Conservation (phyloP, 2,888 invertebrate species). For the Drosophila kuntzei region DNA sequence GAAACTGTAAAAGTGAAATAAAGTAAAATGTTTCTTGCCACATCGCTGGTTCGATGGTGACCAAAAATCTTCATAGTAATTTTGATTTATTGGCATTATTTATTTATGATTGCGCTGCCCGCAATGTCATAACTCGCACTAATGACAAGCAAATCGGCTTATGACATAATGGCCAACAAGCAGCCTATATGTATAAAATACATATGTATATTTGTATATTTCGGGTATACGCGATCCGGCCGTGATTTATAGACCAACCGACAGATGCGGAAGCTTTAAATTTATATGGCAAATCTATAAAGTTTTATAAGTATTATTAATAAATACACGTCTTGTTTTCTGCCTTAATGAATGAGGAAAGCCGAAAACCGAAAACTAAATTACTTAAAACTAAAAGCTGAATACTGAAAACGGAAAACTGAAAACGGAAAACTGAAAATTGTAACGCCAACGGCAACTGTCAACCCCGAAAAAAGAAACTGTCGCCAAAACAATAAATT, state of each 20-base stretch:
- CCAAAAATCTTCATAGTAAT: slow-evolving; percentile 53
- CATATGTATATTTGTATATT: slow-evolving; percentile 13
- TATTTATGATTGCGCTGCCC: slow-evolving; percentile 49
- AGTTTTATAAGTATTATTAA: slow-evolving; percentile 53
- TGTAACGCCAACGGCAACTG: slow-evolving; percentile 21
- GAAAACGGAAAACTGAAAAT: slow-evolving; percentile 11
- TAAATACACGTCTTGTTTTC: slow-evolving; percentile 41
- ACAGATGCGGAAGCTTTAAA: slow-evolving; percentile 64
- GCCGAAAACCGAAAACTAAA: slow-evolving; percentile 18
- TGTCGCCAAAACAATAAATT: slow-evolving; percentile 35
- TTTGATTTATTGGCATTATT: slow-evolving; percentile 75
- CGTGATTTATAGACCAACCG: slow-evolving; percentile 63
- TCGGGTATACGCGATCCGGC: slow-evolving; percentile 20
- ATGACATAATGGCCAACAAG: slow-evolving; percentile 68
- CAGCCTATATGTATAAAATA: slow-evolving; percentile 12
- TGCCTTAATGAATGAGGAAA: slow-evolving; percentile 54
- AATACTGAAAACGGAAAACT: slow-evolving; percentile 12
- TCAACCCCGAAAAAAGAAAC: slow-evolving; percentile 21
- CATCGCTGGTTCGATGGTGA: slow-evolving; percentile 8
- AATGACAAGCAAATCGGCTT: slow-evolving; percentile 76
- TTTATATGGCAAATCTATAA: slow-evolving; percentile 64
- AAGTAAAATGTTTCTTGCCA: slow-evolving; percentile 15
- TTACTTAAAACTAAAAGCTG: slow-evolving; percentile 7
- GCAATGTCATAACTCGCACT: slow-evolving; percentile 54
- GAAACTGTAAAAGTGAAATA: slow-evolving; percentile 7